Percentiles rank a stretch among this genome's conserved stretches.
These are phyloP conservation scores for Nemoura dubitans DNA, from an alignment of 2,888 invertebrate genomes.

Conservation along the genomic window DNA sequence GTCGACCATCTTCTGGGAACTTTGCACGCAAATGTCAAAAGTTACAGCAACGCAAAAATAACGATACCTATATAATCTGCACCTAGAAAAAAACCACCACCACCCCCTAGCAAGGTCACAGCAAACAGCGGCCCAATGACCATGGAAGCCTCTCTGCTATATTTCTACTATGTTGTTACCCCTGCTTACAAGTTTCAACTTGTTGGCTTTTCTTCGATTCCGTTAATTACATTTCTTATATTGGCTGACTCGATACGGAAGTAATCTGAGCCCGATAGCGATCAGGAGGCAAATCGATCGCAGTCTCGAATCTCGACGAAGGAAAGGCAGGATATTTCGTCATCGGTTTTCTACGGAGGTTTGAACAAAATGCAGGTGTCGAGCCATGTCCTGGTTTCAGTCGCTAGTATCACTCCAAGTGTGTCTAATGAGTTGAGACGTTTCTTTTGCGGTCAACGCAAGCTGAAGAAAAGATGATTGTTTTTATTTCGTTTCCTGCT, in stretches of 20 bases:
- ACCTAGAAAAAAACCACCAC: too few species aligned
- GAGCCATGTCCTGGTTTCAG: neutral
- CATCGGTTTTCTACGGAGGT: neutral
- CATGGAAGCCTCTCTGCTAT: neutral
- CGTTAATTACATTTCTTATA: conserved; percentile 7
- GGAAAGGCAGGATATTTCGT: neutral
- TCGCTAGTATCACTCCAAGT: neutral
- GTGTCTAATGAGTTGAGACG: conserved; percentile 29
- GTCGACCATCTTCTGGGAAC: too few species aligned
- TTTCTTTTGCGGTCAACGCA: conserved; percentile 25
- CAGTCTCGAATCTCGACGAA: neutral
- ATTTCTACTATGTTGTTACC: neutral
- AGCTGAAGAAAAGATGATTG: neutral
- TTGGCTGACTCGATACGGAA: conserved; percentile 12
- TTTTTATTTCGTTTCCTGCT: conserved; percentile 7
- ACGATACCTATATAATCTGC: too few species aligned
- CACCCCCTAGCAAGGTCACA: too few species aligned
- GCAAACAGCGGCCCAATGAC: too few species aligned
- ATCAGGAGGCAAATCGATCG: neutral
- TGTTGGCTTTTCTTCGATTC: neutral
- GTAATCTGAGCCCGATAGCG: neutral
- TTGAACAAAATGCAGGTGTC: neutral
- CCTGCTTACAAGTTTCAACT: neutral
- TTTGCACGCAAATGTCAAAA: too few species aligned
- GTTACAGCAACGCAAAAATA: too few species aligned